Evolutionary conservation across 2,888 invertebrate genomes (phyloP).

Genomic region (Pandemis corylana): DNA sequence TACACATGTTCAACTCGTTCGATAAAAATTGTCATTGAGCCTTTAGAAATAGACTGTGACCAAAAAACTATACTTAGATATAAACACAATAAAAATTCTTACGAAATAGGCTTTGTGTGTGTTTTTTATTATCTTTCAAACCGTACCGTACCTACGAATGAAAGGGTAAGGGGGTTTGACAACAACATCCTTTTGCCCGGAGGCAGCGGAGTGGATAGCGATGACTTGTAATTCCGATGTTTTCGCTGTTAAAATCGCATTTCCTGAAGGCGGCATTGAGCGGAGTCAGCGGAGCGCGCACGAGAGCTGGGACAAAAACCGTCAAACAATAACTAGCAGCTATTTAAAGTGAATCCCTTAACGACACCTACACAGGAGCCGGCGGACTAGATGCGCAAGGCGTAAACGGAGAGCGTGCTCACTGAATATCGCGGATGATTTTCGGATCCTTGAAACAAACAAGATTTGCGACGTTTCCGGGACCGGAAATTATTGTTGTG

Average conservation of each 20-base stretch:
- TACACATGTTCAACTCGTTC: slow-evolving; percentile 38
- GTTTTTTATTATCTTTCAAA: slow-evolving; percentile 62
- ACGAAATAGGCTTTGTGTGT: slow-evolving; percentile 56
- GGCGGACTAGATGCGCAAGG: slow-evolving; percentile 15
- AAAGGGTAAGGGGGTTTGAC: slow-evolving; percentile 71
- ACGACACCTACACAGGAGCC: slow-evolving; percentile 66
- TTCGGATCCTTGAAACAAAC: slow-evolving; percentile 9
- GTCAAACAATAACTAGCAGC: slow-evolving; percentile 73
- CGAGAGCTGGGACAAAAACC: slow-evolving; percentile 70
- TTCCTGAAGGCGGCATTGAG: slow-evolving; percentile 79
- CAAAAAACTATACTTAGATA: slow-evolving; percentile 36
- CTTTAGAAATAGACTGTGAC: slow-evolving; percentile 38
- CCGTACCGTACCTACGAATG: slow-evolving; percentile 66
- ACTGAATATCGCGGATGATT: slow-evolving; percentile 31
- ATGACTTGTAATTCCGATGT: slow-evolving; percentile 83
- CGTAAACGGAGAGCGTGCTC: slow-evolving; percentile 35
- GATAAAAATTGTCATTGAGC: slow-evolving; percentile 34
- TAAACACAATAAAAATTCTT: slow-evolving; percentile 44
- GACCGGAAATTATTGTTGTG: slow-evolving; percentile 25
- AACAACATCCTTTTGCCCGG: slow-evolving; percentile 79
- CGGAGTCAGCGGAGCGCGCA: slow-evolving; percentile 70
- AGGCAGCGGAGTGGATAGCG: slow-evolving; percentile 76
- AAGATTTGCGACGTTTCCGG: slow-evolving; percentile 10
- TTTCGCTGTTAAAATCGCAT: slow-evolving; percentile 83
- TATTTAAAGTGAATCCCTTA: slow-evolving; percentile 78